phyloP scores from a whole-genome alignment of 2,113 vertebrate genomes.

The Struthio camelus region DNA sequence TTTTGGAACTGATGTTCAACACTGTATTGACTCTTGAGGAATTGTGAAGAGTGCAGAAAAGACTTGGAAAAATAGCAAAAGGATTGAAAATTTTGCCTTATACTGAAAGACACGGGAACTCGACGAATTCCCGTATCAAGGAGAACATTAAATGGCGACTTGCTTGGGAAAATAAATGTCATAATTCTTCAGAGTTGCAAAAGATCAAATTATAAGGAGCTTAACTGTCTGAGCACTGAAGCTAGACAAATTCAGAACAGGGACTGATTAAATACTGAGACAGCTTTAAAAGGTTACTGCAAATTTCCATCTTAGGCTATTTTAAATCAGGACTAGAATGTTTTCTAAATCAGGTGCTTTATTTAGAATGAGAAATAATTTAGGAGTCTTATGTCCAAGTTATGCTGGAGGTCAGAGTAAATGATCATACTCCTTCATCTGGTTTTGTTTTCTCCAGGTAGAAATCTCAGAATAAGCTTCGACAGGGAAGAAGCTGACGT shows the following conservation, averaged over 20 bases:
- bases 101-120: neutral
- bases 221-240: slow-evolving; percentile 21
- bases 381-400: neutral
- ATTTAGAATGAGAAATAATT: neutral
- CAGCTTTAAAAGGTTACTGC: neutral
- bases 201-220: slow-evolving; percentile 28
- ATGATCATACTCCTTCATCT: neutral
- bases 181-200: neutral
- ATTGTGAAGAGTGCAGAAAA: neutral
- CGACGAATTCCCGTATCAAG: neutral
- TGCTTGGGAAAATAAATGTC: neutral
- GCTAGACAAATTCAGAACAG: neutral
- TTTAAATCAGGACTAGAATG: neutral
- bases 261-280: neutral
- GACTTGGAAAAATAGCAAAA: neutral
- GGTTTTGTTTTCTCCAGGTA: neutral
- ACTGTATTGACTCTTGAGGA: neutral
- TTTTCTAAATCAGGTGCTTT: slow-evolving; percentile 3
- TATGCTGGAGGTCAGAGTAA: neutral
- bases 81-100: neutral
- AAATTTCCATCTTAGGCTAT: neutral
- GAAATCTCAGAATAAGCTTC: neutral
- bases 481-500: neutral
- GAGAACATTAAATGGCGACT: neutral
- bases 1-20: neutral